Percentiles rank a stretch among this genome's conserved stretches.
Conservation (phyloP, 37 sponge, comb jelly and placozoan species). For the Hormiphora californensis region DNA sequence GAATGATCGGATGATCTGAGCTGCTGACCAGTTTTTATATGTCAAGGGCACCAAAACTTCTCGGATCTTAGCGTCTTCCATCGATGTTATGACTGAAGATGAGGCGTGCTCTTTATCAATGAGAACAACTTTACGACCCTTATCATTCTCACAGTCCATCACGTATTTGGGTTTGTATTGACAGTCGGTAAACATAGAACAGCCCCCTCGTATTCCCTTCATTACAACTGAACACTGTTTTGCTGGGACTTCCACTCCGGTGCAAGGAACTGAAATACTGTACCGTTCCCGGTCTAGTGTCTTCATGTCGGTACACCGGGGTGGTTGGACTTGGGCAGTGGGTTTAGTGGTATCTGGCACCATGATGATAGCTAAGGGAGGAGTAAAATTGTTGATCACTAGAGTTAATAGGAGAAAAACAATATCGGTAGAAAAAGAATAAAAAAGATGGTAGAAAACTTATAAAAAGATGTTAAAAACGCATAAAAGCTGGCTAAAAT, state of each 20-base stretch:
- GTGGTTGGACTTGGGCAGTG: conserved; percentile 4
- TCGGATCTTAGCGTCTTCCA: no score
- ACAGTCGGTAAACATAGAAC: background rate
- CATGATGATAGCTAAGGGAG: no score
- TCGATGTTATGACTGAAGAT: no score
- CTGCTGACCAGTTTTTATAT: conserved; percentile 45
- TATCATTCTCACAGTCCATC: background rate
- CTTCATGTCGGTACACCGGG: background rate
- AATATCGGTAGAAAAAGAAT: no score
- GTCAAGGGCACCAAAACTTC: background rate
- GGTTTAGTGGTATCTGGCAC: no score
- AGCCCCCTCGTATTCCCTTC: background rate
- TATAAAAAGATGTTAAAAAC: no score
- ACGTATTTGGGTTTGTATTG: conserved; percentile 20
- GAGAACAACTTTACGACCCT: conserved; percentile 1
- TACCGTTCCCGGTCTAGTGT: background rate
- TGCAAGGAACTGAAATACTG: background rate
- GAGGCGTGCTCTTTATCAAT: background rate
- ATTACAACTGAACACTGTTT: background rate
- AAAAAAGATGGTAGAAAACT: no score
- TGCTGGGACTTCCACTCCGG: background rate
- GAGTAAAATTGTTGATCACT: no score
- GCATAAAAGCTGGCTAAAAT: no score
- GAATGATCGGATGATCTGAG: conserved; percentile 13
- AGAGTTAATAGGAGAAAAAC: no score